Conservation (phyloP, 1,140 invertebrate genomes). For the Linepithema humile region DNA sequence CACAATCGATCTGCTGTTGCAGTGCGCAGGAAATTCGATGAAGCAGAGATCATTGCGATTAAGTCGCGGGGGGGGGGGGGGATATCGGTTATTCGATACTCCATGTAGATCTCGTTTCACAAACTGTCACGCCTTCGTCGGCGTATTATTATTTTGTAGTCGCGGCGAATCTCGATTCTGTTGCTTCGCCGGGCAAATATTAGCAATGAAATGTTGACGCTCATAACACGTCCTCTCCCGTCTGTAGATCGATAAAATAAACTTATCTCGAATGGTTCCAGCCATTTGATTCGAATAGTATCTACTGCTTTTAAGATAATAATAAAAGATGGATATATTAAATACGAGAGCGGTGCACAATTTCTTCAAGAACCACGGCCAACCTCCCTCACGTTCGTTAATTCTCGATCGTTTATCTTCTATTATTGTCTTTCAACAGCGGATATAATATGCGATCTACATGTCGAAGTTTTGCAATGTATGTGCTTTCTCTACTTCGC, state of each 20-base stretch:
- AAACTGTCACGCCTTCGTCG: background rate
- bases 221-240: background rate
- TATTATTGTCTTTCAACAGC: background rate
- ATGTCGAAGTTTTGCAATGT: background rate
- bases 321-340: too few species aligned
- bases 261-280: conserved; percentile 16
- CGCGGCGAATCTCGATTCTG: background rate
- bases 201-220: background rate
- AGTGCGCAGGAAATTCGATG: background rate
- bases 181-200: background rate
- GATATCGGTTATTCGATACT: background rate
- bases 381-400: too few species aligned
- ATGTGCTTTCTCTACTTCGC: too few species aligned
- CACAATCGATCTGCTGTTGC: conserved; percentile 13
- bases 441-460: background rate
- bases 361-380: too few species aligned
- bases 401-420: background rate
- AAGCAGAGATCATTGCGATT: background rate
- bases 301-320: too few species aligned
- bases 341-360: too few species aligned
- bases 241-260: background rate
- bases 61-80: too few species aligned
- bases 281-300: conserved; percentile 10
- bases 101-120: background rate
- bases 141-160: background rate